A percentile compares a stretch with the other conserved stretches of the same genome.
Evolutionary conservation across 2,888 invertebrate species (phyloP).

Genomic region (Marasmarcha lunaedactyla): DNA sequence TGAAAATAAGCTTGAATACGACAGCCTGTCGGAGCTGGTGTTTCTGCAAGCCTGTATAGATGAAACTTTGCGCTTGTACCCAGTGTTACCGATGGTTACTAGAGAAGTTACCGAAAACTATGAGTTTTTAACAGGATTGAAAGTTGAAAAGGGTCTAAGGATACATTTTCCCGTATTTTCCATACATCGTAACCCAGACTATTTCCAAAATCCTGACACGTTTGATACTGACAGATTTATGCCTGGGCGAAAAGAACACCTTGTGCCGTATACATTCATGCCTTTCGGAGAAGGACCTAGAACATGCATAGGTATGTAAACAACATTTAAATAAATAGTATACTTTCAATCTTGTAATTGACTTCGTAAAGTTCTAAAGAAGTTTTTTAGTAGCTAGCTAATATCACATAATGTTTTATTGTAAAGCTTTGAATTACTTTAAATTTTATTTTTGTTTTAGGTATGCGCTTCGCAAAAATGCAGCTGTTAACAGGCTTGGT

Average conservation of each 20-base stretch:
- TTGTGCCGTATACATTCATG: conserved; percentile 26
- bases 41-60: conserved; percentile 33
- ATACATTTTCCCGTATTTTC: conserved; percentile 31
- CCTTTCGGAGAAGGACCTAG: conserved; percentile 36
- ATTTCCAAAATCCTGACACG: conserved; percentile 28
- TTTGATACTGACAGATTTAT: conserved; percentile 31
- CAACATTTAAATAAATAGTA: neutral
- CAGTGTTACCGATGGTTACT: conserved; percentile 27
- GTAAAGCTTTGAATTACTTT: too few species aligned
- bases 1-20: conserved; percentile 20
- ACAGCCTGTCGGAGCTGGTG: conserved; percentile 30
- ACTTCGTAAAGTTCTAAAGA: conserved; percentile 15
- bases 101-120: conserved; percentile 34
- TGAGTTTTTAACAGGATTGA: conserved; percentile 25
- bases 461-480: conserved; percentile 37
- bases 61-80: conserved; percentile 35
- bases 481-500: conserved; percentile 30
- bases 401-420: neutral
- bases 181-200: conserved; percentile 24
- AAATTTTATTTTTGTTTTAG: conserved; percentile 18
- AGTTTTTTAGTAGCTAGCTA: conserved; percentile 15
- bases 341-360: conserved; percentile 6
- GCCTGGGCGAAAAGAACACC: conserved; percentile 20
- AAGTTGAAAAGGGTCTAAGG: conserved; percentile 25
- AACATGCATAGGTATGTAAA: conserved; percentile 30